Evolutionary conservation across 2,113 vertebrate genomes (phyloP), one percentile per base, ranked within the genome.

Genomic region (Perccottus glenii): DNA sequence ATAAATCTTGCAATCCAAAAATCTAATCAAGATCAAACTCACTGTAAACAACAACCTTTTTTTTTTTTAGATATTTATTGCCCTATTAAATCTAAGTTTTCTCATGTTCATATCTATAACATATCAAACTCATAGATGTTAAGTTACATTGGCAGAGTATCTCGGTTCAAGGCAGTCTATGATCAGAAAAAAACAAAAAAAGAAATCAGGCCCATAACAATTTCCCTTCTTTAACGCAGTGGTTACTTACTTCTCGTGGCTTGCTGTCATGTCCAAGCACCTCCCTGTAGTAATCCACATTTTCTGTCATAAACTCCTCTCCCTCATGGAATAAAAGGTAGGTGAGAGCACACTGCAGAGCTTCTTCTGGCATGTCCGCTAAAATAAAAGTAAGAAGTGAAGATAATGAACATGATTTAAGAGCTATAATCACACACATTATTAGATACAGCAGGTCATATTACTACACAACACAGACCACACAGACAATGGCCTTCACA

Each of bases 301-400:
- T 99, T 27, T 98, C 95, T 2, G 89, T 87, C 82, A 99, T 94
- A 59, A 95, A 96, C 73, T 95, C 92, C 0, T 98, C 95, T 0
- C 90, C 93, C 0, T 96, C 88, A 42, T 96, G 95, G 85, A 98
- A 94, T 0, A 99, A 87, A 45, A 98, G 92, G 82, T 97, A 99
- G 50, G 95, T 91, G 70, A 90, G 92, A 57, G 94, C 92, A 58
- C 95, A 96, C 78, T 92, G 91, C 72, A 99, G 69, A 0, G 96
- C 95, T 81, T 94, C 94, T 46, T 92, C 32, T 0, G 94, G 87
- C 60, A 90, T 84, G 9, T 91, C 91, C 0, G 92, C 98, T 99
- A 81, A 38, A 68, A 16, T 64, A 11, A 47, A 58, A 45, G 19
- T 15, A 11, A 59, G 5, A 6, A 5, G 16, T 53, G 42, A n/a